Evolutionary conservation across 2,888 invertebrate genomes (phyloP).

Genomic region (Euzophera pinguis): DNA sequence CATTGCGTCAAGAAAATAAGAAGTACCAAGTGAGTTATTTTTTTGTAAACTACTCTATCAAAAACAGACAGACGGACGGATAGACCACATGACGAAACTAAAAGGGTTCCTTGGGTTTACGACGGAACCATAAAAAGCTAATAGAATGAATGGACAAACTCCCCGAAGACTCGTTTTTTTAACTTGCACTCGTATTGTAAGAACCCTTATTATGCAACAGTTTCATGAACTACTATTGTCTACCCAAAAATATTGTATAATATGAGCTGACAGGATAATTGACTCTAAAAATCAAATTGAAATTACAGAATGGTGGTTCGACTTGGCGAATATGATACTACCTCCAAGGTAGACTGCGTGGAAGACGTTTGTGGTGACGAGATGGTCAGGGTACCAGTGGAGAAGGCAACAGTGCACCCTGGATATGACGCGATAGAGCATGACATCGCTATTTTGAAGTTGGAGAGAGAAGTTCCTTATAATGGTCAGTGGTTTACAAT

Average conservation of each 20-base stretch:
- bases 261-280: no score
- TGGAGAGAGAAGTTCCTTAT: slow-evolving; percentile 38
- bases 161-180: no score
- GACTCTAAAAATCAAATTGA: background rate
- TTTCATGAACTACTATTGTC: no score
- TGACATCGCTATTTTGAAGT: slow-evolving; percentile 44
- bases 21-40: background rate
- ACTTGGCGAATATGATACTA: slow-evolving; percentile 50
- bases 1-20: slow-evolving; percentile 37
- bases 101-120: no score
- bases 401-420: slow-evolving; percentile 29
- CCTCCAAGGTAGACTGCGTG: slow-evolving; percentile 38
- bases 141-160: no score
- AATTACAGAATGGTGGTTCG: slow-evolving; percentile 36
- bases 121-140: no score
- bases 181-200: no score
- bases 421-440: slow-evolving; percentile 29
- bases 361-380: slow-evolving; percentile 31
- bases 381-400: slow-evolving; percentile 17
- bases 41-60: no score
- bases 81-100: no score
- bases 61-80: no score
- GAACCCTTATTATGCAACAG: no score
- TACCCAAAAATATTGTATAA: no score
- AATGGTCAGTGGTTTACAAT: slow-evolving; percentile 34